Evolutionary conservation across 2,113 vertebrate species (phyloP), one percentile per base, ranked within the genome.

Genomic region (Clarias batrachus): DNA sequence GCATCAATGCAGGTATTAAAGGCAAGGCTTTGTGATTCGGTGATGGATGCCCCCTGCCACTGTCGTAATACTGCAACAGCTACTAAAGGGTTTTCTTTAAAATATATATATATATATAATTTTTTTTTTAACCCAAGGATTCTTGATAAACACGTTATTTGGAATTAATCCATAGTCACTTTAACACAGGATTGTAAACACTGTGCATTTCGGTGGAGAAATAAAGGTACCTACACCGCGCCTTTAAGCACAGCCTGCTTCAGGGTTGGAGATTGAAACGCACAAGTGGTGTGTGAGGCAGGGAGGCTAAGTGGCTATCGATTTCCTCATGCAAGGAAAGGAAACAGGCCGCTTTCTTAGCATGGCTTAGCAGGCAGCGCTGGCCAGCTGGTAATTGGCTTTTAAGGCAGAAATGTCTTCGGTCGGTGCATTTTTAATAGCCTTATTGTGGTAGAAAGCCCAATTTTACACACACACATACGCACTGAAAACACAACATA

Each of bases 241-340:
- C 62, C 56, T 89, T 79, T 83, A 62, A 41, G 66, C 81, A 63
- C 68, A 5, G 57, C 27, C 30, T 48, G 73, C 87, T 52, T 88
- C 27, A 7, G 84, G 48, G 30, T 68, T 57, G 41, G 52, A 41
- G 70, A 82, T 48, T 63, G 65, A 83, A 81, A 83, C 30, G 9
- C 66, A 57, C 76, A 87, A 83, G 85, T 81, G n/a, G 86, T 77
- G 79, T 54, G 83, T 86, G 84, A 85, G 84, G 41, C 87, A 73
- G 27, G 48, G 86, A 86, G 59, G 57, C 66, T 90, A 89, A 92
- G 89, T 90, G 90, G 66, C 88, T 90, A 91, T 91, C 84, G 91
- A 91, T 90, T 90, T 82, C 84, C 66, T 41, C 81, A 83, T 81
- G 86, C 84, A 81, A 85, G 74, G 85, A 73, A 86, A 83, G 83